Evolutionary conservation across 1,140 invertebrate genomes (phyloP), one percentile per base, ranked within the genome.

Genomic region (Nylanderia fulva): DNA sequence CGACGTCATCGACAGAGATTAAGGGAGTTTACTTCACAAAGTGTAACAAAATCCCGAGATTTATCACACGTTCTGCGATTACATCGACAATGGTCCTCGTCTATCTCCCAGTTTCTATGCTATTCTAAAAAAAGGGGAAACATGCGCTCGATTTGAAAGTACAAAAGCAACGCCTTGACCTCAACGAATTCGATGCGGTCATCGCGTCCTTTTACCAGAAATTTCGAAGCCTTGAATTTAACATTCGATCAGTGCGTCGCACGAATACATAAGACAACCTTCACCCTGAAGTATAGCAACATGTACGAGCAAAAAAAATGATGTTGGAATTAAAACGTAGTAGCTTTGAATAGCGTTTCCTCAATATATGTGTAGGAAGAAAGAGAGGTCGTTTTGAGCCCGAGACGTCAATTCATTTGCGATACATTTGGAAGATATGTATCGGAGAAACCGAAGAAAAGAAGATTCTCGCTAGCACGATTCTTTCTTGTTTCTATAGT

Each of bases 141-240:
- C 15, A 2, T 39, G 8, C 3, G 0, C 8, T 15, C 42, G 24
- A 79, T 68, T 68, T 79, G 21, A 54, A 79, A 79, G 75, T 79
- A 79, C 61, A 79, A 79, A 79, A 33, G 9, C 21, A 54, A 5
- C 15, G 18, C 33, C 61, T 54, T 79, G 75, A 68, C 61, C 42
- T 58, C 45, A 39, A 54, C n/a, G 45, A 29, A 69, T 48, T 6
- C 24, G 21, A 79, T 79, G 21, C 29, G 29, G 33, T 52, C 29
- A 79, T 77, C 60, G 36, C n/a, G 18, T 48, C 8, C 42, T 79
- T 39, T 6, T 45, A 68, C 13, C 18, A 39, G 39, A 42, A 56
- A 24, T 39, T 7, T 69, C 39, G 64, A 68, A 6, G n/a, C n/a
- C 15, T 11, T 54, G 33, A 79, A 39, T 42, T 54, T 21, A 77